A percentile compares a stretch with the other conserved stretches of the same genome.
Evolutionary conservation across 2,888 invertebrate genomes (phyloP).

Genomic region (Dastarcus helophoroides): DNA sequence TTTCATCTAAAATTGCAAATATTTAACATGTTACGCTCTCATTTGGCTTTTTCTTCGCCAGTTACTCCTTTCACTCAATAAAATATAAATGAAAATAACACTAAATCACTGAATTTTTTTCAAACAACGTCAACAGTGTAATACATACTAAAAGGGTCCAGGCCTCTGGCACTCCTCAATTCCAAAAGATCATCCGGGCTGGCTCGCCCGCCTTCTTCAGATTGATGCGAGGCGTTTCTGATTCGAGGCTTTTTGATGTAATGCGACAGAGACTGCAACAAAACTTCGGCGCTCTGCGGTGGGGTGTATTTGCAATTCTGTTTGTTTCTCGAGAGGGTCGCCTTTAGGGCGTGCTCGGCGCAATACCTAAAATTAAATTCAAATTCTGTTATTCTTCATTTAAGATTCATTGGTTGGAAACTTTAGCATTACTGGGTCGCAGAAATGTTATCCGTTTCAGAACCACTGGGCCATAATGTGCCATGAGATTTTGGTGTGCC

Average conservation of each 20-base stretch:
- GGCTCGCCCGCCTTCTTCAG: conserved; percentile 26
- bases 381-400: too few relatives aligned
- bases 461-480: too few relatives aligned
- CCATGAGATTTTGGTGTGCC: too few relatives aligned
- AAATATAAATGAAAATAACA: too few relatives aligned
- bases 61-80: too few relatives aligned
- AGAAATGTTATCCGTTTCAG: too few relatives aligned
- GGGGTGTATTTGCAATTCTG: conserved; percentile 49
- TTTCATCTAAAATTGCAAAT: conserved; percentile 42
- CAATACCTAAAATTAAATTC: too few relatives aligned
- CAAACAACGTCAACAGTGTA: conserved; percentile 8
- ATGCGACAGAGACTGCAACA: conserved; percentile 53
- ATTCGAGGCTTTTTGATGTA: conserved; percentile 41
- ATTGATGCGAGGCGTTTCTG: conserved; percentile 24
- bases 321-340: conserved; percentile 50
- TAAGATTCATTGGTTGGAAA: too few relatives aligned
- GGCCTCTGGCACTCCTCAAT: conserved; percentile 33
- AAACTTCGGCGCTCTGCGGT: conserved; percentile 53
- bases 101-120: conserved; percentile 6
- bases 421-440: too few relatives aligned
- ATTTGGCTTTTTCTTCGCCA: too few relatives aligned
- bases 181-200: conserved; percentile 39
- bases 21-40: conserved; percentile 4
- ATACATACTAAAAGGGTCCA: conserved; percentile 50
- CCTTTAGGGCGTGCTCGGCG: conserved; percentile 55